Base-by-base conservation (phyloP, 2,888 invertebrate genomes). In the Elegia similella region DNA sequence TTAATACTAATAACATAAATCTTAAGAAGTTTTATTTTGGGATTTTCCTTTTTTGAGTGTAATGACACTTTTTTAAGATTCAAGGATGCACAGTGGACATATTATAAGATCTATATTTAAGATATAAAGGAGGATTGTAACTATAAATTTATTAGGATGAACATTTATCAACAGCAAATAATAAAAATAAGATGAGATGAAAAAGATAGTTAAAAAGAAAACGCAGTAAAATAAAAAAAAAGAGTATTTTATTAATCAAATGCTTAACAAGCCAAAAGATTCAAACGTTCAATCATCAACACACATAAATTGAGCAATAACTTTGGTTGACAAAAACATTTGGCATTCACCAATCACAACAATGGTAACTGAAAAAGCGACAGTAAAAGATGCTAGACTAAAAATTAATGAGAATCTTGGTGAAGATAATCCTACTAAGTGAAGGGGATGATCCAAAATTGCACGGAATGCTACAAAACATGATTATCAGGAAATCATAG, bases 251-350 rank as follows among this genome's bases (percentile, higher is more conserved):
- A 75, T 73, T 75, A 62, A 67, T 72, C 69, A 80, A 79, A 78
- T 72, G 72, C 75, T 73, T 78, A 75, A 72, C 64, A 72, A 67
- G 68, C 60, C 63, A 72, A 69, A 70, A 65, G 60, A 56, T 59
- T 59, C 55, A 66, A 70, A 68, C 64, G 65, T 65, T 63, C 59
- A 66, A 71, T 68, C 63, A 73, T 65, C 72, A 70, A 68, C 70
- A 70, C 71, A 62, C 59, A 60, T 62, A 70, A 59, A 79, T 79
- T 82, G 78, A 82, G 82, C 82, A 81, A 76, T 50, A 71, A 75
- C 87, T 87, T 87, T 86, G 85, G 86, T 81, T 73, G 74, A 78
- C 65, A 76, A 69, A 69, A 75, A 71, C 73, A 74, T 68, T 64
- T 62, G 63, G 69, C 66, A 66, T 42, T 42, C 12, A 67, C 68